Base-by-base conservation (phyloP, 2,797 vertebrate genomes). In the Botia almorhae region DNA sequence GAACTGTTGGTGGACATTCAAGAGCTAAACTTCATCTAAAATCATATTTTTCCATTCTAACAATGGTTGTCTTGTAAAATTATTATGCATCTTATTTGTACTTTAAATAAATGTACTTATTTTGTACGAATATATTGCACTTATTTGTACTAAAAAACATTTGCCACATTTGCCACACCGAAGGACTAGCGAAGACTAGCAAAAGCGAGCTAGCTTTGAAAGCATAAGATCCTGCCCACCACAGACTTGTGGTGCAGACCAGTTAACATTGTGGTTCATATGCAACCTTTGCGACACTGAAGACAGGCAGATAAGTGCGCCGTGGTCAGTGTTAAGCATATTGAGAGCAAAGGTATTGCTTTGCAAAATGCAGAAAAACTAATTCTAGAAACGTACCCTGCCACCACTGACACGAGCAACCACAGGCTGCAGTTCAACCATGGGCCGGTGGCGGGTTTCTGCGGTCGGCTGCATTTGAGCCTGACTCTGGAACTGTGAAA, bases 341-440 rank as follows among this genome's bases (percentile, higher is more conserved):
- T 4, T 65, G n/a, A 26, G 43, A 80, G 19, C 61, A 80, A 50
- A 81, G 72, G 36, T 60, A 26, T 17, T 53, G 71, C 76, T 71
- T 61, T 69, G 76, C 61, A 80, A 55, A 36, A 17, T 60, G 71
- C 50, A 71, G 4, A 81, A 67, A 16, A 10, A 60, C 43, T 26
- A 60, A 23, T 23, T 53, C 46, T 21, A 12, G 13, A 74, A 8
- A 86, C 93, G 91, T 87, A 95, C 93, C 91, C 81, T 87, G 70
- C 83, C 78, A 7, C 86, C 80, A 12, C 83, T 83, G 81, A 80
- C 39, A 60, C 84, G 80, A 81, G 87, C 84, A 87, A 69, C 79
- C 14, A 78, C 65, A 39, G 2, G 83, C 82, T 46, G 82, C 51
- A 61, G 68, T 26, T 80, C 84, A 75, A 75, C 51, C 83, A 60